Evolutionary conservation across 35 echinoderm and acorn worm genomes (phyloP), one percentile per base, ranked within the genome.

Genomic region (Heliocidaris tuberculata): DNA sequence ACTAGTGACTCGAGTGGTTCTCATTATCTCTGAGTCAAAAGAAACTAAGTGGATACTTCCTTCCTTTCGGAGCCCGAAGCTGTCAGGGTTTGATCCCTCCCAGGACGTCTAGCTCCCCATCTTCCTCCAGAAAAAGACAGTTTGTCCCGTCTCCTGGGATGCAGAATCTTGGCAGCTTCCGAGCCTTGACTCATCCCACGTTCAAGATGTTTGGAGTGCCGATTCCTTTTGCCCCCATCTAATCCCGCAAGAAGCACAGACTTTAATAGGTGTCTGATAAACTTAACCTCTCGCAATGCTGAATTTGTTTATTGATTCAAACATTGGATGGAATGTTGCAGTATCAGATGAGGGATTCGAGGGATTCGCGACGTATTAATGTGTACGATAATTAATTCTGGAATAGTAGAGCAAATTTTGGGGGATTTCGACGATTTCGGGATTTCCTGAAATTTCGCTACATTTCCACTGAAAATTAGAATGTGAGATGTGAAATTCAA

Each of bases 21-120:
- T 93, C 91, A 93, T 93, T 93, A 59, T 93, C 91, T 93, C 31
- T 93, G 91, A 93, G 91, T 93, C 91, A 93, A 93, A 93, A 49
- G 29, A 52, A 52, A 52, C 65, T 52, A 93, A 93, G 91, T 93
- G 91, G 91, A 93, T 93, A 93, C 47, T 93, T 93, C 91, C 91
- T 93, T 93, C 91, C 91, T 93, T 59, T 59, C 91, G 48, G 8
- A 93, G 91, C 50, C 50, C 48, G 50, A 52, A 93, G 91, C 91
- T 93, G 91, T 54, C 91, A 93, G 50, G 50, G 48, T 93, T 59
- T 48, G 48, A 31, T 48, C 91, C 91, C 47, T 93, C 47, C 91
- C 31, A 32, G 87, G 87, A 89, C 29, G 87, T 48, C 31, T 89
- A 16, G 50, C 31, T 49, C 48, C 48, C 50, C 47, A 93, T 93